These are phyloP conservation scores for Dendrophyllia cribrosa DNA, from an alignment of 64 coral and sea anemone genomes.

Conservation along the genomic window DNA sequence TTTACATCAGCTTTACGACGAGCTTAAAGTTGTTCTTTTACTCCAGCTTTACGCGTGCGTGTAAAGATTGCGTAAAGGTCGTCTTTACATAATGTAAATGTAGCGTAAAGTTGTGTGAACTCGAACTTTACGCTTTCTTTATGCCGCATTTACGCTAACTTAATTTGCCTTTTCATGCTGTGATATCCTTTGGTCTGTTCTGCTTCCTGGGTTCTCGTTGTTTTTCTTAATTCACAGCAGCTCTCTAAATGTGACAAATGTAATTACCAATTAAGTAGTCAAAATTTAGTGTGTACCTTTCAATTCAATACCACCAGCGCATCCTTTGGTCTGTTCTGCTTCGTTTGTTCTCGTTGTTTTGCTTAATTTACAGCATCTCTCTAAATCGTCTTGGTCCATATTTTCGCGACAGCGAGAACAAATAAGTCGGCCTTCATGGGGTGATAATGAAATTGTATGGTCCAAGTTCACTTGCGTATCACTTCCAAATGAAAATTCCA, in stretches of 20 bases:
- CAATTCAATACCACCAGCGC: neutral
- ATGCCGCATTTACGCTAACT: no score
- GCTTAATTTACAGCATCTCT: neutral
- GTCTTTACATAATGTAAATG: no score
- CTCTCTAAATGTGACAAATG: no score
- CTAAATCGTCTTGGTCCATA: neutral
- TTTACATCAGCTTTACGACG: no score
- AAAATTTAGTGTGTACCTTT: neutral
- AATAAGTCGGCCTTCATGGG: neutral
- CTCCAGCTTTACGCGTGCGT: no score
- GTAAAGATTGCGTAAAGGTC: no score
- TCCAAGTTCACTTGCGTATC: conserved; percentile 3
- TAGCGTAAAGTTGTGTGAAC: no score
- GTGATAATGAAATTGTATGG: neutral
- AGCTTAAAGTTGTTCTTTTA: no score
- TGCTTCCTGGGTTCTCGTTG: neutral
- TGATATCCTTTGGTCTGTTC: neutral
- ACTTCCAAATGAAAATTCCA: neutral
- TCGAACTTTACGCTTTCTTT: neutral
- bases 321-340: neutral
- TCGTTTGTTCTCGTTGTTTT: neutral
- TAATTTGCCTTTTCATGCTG: no score
- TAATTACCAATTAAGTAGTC: no score
- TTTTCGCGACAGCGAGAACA: neutral
- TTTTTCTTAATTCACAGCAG: neutral